Percentiles rank a stretch among this genome's conserved stretches.
Evolutionary conservation across 2,113 vertebrate species (phyloP).

Genomic region (Spea bombifrons): DNA sequence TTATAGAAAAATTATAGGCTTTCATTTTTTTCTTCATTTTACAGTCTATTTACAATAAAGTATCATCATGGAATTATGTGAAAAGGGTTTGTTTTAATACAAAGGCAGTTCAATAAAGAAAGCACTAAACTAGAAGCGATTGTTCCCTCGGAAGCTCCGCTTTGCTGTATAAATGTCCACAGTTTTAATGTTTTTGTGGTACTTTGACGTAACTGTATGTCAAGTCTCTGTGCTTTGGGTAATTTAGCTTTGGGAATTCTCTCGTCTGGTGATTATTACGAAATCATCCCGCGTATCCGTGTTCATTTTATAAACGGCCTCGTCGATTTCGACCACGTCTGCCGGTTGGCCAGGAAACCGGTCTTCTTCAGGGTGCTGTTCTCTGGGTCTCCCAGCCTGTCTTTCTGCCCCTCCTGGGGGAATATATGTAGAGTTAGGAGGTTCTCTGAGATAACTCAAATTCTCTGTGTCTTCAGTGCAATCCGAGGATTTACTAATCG

Average conservation of each 20-base stretch:
- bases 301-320: background rate
- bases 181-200: too few relatives aligned
- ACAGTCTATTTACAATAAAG: too few relatives aligned
- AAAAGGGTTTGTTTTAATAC: too few relatives aligned
- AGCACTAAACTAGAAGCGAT: too few relatives aligned
- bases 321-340: constrained; percentile 21
- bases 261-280: constrained; percentile 55
- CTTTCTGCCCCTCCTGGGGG: constrained; percentile 45
- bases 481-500: constrained; percentile 23
- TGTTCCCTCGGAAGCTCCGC: too few relatives aligned
- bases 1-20: too few relatives aligned
- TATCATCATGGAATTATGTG: too few relatives aligned
- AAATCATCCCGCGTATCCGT: constrained; percentile 54
- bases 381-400: accelerated
- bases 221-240: background rate
- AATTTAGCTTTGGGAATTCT: constrained; percentile 41
- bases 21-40: too few relatives aligned
- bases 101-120: too few relatives aligned
- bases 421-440: constrained; percentile 62
- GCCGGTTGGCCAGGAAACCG: background rate
- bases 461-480: background rate
- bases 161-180: too few relatives aligned
- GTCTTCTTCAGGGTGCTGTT: constrained; percentile 19
- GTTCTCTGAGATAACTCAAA: constrained; percentile 54
- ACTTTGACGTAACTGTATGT: background rate